phyloP scores from a whole-genome alignment of 2,113 vertebrate species.

The Neomonachus schauinslandi region DNA sequence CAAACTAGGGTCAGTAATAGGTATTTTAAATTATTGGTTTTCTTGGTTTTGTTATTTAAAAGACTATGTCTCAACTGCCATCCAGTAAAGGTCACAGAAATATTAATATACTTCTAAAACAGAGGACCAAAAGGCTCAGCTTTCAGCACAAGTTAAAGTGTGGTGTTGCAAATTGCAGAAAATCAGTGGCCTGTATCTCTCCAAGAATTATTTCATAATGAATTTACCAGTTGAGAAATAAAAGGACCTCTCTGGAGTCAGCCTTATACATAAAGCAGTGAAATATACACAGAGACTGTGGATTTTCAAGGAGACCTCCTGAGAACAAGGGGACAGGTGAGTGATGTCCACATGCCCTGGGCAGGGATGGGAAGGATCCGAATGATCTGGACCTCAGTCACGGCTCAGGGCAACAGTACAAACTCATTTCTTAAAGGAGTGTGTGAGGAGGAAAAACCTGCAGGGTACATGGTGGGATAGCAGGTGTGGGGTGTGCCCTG shows the following conservation, averaged over 20 bases:
- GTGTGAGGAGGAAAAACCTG: too few species aligned
- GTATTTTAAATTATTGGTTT: constrained; percentile 67
- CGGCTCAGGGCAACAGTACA: neutral
- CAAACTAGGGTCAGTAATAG: constrained; percentile 51
- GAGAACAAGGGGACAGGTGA: neutral
- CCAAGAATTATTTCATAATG: constrained; percentile 84
- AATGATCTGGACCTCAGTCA: fast-evolving
- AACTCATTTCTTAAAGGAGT: neutral
- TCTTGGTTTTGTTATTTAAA: constrained; percentile 81
- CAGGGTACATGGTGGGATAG: fast-evolving
- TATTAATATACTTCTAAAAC: constrained; percentile 85
- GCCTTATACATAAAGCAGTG: constrained; percentile 70
- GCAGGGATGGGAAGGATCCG: too few species aligned
- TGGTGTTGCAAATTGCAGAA: constrained; percentile 86
- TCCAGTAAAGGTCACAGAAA: constrained; percentile 88
- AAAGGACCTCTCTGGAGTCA: constrained; percentile 78
- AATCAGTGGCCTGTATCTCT: constrained; percentile 89
- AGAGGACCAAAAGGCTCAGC: constrained; percentile 83
- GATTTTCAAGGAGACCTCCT: neutral
- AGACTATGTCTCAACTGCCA: constrained; percentile 82
- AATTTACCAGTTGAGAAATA: constrained; percentile 80
- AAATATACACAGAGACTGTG: neutral
- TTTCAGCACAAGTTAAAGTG: constrained; percentile 83
- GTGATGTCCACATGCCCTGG: fast-evolving
- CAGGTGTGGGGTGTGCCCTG: fast-evolving